These are phyloP conservation scores for Halcyon chelicuti DNA, from an alignment of 2,797 vertebrate genomes.

Conservation along the genomic window DNA sequence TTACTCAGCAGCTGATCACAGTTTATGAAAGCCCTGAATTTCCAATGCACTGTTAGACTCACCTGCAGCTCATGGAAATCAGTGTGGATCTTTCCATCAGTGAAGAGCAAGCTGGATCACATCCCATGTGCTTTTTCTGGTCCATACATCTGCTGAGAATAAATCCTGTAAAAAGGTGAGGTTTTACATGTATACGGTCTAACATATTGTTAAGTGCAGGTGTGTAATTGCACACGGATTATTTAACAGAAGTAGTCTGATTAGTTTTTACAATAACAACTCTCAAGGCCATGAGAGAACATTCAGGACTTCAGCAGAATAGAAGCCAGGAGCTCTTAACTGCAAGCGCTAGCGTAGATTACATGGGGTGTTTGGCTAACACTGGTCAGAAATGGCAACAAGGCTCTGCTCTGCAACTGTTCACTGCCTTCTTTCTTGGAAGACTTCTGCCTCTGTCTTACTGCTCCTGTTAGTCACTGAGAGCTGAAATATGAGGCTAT, in stretches of 20 bases:
- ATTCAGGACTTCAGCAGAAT: background rate
- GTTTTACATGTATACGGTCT: background rate
- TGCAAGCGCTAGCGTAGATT: background rate
- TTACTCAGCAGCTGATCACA: background rate
- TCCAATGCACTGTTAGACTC: background rate
- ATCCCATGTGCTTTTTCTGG: background rate
- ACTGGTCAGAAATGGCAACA: background rate
- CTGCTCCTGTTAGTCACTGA: background rate
- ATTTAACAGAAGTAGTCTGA: background rate
- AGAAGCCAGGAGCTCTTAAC: background rate
- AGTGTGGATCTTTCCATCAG: background rate
- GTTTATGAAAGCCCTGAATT: background rate
- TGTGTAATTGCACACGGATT: background rate
- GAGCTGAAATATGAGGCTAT: background rate
- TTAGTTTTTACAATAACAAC: background rate
- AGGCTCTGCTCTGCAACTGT: background rate
- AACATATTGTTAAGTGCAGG: background rate
- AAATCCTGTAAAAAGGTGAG: background rate
- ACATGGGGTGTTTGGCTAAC: background rate
- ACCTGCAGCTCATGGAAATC: background rate
- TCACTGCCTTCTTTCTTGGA: background rate
- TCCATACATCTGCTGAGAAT: background rate
- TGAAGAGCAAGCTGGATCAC: background rate
- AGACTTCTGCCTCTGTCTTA: background rate
- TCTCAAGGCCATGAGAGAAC: background rate